Conservation (phyloP, 2,797 vertebrate species). For the Megaceryle alcyon region DNA sequence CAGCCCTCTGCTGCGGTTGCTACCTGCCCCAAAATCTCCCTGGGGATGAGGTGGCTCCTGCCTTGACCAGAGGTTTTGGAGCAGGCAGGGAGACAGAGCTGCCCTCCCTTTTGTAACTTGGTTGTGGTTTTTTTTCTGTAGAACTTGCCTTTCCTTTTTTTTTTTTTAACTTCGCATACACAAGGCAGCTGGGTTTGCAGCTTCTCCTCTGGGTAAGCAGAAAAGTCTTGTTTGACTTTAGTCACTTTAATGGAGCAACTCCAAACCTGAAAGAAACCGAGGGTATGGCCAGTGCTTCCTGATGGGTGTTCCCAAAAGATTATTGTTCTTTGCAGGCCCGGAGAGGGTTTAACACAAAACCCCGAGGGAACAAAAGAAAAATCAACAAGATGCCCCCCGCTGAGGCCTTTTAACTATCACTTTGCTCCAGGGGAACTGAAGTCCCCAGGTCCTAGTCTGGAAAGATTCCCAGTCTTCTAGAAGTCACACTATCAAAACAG, state of each 20-base stretch:
- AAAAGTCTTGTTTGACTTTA: background rate
- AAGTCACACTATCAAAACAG: background rate
- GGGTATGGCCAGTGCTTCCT: background rate
- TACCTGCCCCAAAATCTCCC: background rate
- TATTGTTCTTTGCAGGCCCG: background rate
- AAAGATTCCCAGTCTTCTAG: constrained; percentile 7
- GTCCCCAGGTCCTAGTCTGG: background rate
- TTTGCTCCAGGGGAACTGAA: background rate
- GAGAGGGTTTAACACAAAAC: background rate
- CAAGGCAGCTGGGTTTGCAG: background rate
- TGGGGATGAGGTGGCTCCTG: background rate
- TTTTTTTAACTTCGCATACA: fast-evolving
- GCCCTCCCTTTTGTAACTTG: background rate
- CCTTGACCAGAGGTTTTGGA: background rate
- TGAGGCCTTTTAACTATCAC: background rate
- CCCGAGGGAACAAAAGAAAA: background rate
- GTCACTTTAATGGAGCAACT: background rate
- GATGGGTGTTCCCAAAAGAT: background rate
- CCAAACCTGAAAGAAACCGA: background rate
- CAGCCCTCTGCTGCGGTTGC: background rate
- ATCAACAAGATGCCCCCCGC: background rate
- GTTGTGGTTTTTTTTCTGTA: background rate
- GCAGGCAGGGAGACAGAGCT: background rate
- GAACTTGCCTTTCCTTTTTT: background rate
- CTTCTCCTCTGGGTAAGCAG: background rate